A percentile compares a stretch with the other conserved stretches of the same genome.
Evolutionary conservation across 2,888 invertebrate genomes (phyloP).

Genomic region (Drosophila vallismaia): DNA sequence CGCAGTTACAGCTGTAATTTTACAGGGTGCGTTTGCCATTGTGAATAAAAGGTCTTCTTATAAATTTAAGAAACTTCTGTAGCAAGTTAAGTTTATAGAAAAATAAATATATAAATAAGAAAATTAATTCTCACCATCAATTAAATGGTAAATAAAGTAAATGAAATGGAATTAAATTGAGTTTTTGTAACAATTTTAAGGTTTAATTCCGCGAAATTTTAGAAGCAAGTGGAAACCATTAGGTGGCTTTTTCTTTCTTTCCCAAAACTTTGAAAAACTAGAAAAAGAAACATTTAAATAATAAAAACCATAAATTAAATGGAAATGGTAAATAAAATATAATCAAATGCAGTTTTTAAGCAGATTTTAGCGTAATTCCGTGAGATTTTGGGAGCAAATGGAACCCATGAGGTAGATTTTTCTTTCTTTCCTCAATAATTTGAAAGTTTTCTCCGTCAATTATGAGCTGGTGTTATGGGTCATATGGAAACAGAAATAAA

Average conservation of each 20-base stretch:
- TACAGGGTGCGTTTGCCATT: constrained; percentile 18
- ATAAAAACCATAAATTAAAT: too few relatives aligned
- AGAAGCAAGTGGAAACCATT: too few relatives aligned
- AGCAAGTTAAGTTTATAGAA: background rate
- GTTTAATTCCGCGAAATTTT: too few relatives aligned
- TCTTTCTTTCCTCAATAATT: background rate
- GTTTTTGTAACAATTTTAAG: too few relatives aligned
- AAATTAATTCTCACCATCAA: background rate
- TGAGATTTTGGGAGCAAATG: too few relatives aligned
- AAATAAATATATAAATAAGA: constrained; percentile 1
- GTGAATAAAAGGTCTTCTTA: background rate
- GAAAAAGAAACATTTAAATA: background rate
- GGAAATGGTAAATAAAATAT: too few relatives aligned
- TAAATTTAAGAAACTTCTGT: background rate
- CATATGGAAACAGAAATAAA: background rate
- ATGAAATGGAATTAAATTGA: background rate
- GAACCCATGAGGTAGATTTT: background rate
- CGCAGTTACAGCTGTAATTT: background rate
- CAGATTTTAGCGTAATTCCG: too few relatives aligned
- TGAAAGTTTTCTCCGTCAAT: background rate
- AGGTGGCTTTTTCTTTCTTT: background rate
- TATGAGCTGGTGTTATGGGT: background rate
- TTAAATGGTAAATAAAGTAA: constrained; percentile 1
- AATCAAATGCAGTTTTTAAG: too few relatives aligned
- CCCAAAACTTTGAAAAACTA: background rate